Base-by-base conservation (phyloP, 2,113 vertebrate genomes). In the Daphoenositta chrysoptera region DNA sequence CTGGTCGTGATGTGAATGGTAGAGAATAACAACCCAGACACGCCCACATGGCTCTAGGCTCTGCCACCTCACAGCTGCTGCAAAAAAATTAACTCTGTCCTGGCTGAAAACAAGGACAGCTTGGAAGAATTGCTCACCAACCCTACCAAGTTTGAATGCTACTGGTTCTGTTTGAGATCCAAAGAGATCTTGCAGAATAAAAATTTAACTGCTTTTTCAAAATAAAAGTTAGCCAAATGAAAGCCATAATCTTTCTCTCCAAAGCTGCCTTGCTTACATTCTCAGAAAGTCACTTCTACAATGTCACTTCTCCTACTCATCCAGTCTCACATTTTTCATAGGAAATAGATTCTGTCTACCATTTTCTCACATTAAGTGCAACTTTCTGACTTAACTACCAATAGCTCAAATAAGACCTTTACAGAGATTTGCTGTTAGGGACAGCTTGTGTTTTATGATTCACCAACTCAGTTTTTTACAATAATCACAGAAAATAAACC, bases 1-100 rank as follows among this genome's bases (percentile, higher is more conserved):
- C 33, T 0, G 0, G 0, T 40, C 10, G 40, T 40, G 40, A 40
- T 40, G 40, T 40, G 40, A 40, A 40, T 39, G 19, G 6, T 6
- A 16, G 39, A 51, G 13, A 82, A 24, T 14, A 51, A 39, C 10
- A 66, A 21, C 13, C 27, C 44, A 51, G 23, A 6, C 23, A 39
- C 20, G n/a, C 8, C 33, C 44, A 50, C 3, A 14, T 4, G 15
- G 68, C 37, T 66, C 33, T 33, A 58, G 26, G 27, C 7, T 11
- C 44, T 19, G 6, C 19, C 15, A 20, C 3, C 23, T 73, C 37
- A 13, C 20, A 50, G 23, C 7, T 45, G 19, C 33, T 45, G 33
- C 37, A 58, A 66, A 57, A 71, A 37, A 19, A 18, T 23, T 13
- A 50, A 33, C n/a, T 40, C 30, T 47, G 5, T n/a, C 40, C 28